These are phyloP conservation scores for Novumbra hubbsi DNA, from an alignment of 2,797 vertebrate species.

Conservation along the genomic window DNA sequence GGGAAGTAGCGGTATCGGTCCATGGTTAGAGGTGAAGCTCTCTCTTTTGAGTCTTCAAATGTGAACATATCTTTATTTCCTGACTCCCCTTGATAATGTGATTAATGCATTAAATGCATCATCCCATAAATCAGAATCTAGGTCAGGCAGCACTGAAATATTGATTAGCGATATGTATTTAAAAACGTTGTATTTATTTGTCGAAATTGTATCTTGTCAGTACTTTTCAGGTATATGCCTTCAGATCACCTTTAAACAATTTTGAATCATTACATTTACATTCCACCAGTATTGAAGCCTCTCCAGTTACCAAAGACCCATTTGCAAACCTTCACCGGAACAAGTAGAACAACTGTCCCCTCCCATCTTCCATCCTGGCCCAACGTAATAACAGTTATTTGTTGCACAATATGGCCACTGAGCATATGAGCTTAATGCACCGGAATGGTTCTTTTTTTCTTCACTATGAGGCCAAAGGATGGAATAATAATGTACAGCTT, in stretches of 20 bases:
- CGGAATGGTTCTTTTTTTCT: no score
- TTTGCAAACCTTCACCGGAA: no score
- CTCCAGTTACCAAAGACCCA: no score
- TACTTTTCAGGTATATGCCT: not conserved
- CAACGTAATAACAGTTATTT: no score
- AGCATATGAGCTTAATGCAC: no score
- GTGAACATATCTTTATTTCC: constrained; percentile 21
- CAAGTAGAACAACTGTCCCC: no score
- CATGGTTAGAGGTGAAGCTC: constrained; percentile 32
- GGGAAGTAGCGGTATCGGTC: constrained; percentile 24
- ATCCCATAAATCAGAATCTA: not conserved
- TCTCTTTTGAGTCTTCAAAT: constrained; percentile 25
- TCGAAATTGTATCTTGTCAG: not conserved
- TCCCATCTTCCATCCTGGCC: no score
- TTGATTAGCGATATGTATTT: not conserved
- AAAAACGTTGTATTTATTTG: not conserved
- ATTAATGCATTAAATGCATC: not conserved
- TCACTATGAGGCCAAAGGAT: no score
- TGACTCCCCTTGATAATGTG: constrained; percentile 37
- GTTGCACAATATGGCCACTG: no score
- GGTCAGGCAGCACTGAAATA: not conserved
- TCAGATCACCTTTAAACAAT: not conserved
- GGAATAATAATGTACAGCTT: no score
- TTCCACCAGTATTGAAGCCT: no score
- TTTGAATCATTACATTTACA: no score